Evolutionary conservation across 1,140 invertebrate genomes (phyloP).

Genomic region (Nasonia giraulti): DNA sequence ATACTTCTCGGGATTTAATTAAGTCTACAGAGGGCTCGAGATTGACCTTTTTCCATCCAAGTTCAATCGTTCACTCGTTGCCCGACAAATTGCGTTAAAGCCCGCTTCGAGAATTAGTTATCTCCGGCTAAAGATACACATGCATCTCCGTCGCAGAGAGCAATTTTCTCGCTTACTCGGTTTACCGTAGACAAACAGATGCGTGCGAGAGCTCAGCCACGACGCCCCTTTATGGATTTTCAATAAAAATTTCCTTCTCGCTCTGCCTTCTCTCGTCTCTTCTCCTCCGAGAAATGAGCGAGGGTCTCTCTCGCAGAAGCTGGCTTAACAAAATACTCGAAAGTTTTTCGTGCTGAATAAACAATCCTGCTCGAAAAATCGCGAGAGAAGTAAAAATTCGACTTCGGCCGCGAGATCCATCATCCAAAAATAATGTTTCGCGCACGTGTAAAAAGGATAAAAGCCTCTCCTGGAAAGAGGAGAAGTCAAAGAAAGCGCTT

Average conservation of each 20-base stretch:
- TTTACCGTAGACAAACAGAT: neutral
- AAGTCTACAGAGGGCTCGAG: too few relatives aligned
- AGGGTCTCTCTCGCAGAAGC: too few relatives aligned
- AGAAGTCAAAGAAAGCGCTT: slow-evolving; percentile 7
- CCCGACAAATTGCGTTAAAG: neutral
- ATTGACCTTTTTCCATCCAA: too few relatives aligned
- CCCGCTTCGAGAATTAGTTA: neutral
- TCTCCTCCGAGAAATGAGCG: neutral
- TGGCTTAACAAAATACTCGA: too few relatives aligned
- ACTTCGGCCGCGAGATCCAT: neutral
- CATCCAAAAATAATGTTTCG: neutral
- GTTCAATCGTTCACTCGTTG: too few relatives aligned
- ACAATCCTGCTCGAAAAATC: neutral
- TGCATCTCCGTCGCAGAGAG: neutral
- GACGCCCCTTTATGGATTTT: neutral
- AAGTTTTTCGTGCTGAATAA: neutral
- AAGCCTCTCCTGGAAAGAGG: neutral
- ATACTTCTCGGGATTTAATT: too few relatives aligned
- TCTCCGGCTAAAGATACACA: neutral
- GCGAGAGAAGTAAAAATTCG: neutral
- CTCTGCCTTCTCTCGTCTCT: neutral
- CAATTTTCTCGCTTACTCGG: neutral
- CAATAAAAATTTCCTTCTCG: slow-evolving; percentile 10
- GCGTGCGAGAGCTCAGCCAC: neutral
- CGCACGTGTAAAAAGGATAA: neutral